These are phyloP conservation scores for Oscheius sp. DNA, from an alignment of 1,140 invertebrate species.

Conservation along the genomic window DNA sequence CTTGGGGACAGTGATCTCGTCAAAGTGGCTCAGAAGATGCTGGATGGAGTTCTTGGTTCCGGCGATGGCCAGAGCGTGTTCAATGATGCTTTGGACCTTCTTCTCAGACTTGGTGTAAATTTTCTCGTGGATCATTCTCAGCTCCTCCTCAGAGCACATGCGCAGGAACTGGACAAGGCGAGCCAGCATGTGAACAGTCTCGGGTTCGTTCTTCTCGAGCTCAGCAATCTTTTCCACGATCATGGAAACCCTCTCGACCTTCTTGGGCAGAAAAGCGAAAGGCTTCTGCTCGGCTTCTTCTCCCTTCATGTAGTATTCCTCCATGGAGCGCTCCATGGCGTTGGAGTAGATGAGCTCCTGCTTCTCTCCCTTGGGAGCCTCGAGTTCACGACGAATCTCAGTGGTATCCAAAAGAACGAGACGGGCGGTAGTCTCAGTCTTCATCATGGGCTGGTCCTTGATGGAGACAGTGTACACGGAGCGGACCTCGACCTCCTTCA, in stretches of 20 bases:
- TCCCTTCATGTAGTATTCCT: conserved; percentile 40
- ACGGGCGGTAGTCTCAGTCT: conserved; percentile 10
- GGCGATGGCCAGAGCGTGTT: conserved; percentile 38
- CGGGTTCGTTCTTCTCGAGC: background rate
- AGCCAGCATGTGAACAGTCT: conserved; percentile 33
- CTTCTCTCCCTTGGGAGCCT: conserved; percentile 24
- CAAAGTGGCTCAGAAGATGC: conserved; percentile 23
- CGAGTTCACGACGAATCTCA: conserved; percentile 6
- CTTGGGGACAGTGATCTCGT: conserved; percentile 24
- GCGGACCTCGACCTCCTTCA: conserved; percentile 29
- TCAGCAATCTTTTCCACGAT: conserved; percentile 31
- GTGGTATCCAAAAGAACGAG: conserved; percentile 12
- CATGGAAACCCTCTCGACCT: conserved; percentile 28
- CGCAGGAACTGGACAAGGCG: conserved; percentile 41
- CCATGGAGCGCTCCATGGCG: conserved; percentile 19
- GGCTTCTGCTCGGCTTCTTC: conserved; percentile 28
- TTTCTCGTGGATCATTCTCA: conserved; percentile 30
- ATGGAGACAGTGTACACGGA: conserved; percentile 26
- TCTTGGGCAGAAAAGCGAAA: conserved; percentile 27
- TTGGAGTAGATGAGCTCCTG: conserved; percentile 30
- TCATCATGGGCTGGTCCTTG: conserved; percentile 17
- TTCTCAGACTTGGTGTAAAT: conserved; percentile 32
- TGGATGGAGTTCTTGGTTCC: conserved; percentile 39
- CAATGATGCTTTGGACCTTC: conserved; percentile 23
- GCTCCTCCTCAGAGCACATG: conserved; percentile 18